These are phyloP conservation scores for Philereme transversata DNA, from an alignment of 2,888 invertebrate species.

Conservation along the genomic window DNA sequence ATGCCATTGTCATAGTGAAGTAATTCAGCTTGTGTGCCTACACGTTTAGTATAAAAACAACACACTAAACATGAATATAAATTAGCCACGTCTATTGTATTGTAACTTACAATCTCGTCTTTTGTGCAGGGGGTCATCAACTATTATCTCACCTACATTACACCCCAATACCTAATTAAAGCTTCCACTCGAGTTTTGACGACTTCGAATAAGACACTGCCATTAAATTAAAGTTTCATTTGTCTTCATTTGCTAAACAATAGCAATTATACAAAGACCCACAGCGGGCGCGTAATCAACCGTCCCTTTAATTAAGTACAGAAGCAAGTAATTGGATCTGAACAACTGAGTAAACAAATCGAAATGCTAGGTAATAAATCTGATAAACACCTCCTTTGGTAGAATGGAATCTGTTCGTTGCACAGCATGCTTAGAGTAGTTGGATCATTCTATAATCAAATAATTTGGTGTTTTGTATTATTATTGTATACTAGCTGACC, in stretches of 20 bases:
- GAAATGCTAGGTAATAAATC: slow-evolving; percentile 83
- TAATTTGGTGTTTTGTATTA: no score
- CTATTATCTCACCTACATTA: no score
- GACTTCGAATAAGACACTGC: slow-evolving; percentile 79
- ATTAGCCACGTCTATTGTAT: no score
- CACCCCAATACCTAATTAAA: slow-evolving; percentile 57
- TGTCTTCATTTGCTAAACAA: slow-evolving; percentile 85
- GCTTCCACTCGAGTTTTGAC: slow-evolving; percentile 60
- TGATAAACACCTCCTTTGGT: slow-evolving; percentile 80
- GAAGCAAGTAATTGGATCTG: slow-evolving; percentile 84
- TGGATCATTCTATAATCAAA: slow-evolving; percentile 49
- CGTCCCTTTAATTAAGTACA: slow-evolving; percentile 85
- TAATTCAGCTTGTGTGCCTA: background rate
- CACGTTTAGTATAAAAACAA: background rate
- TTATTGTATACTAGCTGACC: no score
- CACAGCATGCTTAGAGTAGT: slow-evolving; percentile 44
- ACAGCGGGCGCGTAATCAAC: slow-evolving; percentile 83
- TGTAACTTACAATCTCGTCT: no score
- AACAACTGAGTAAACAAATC: slow-evolving; percentile 84
- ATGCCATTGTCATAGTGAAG: no score
- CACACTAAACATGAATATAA: no score
- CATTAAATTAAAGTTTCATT: slow-evolving; percentile 85
- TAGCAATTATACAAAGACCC: slow-evolving; percentile 84
- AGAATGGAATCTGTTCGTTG: slow-evolving; percentile 47
- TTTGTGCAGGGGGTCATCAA: no score